Base-by-base conservation (phyloP, 2,113 vertebrate species). In the Erythrocercus mccallii region DNA sequence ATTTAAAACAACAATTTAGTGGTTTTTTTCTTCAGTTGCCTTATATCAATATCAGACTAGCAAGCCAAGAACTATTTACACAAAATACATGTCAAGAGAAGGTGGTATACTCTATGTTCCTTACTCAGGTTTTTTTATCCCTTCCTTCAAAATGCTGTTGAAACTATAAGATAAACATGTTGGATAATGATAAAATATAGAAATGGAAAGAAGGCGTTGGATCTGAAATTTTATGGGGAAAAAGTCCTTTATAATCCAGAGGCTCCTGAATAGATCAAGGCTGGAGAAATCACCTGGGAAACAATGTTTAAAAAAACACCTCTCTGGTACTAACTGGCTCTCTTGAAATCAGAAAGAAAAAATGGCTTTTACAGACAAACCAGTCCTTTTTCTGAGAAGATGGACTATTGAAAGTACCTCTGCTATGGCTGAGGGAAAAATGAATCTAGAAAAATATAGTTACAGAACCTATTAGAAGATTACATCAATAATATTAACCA, bases 61-160 rank as follows among this genome's bases (percentile, higher is more conserved):
- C 23, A 83, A 96, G 64, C 37, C 62, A 95, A 88, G 38, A 56
- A 47, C 69, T 83, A 58, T 71, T 90, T 96, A 93, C 56, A 90
- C 44, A 83, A 93, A 95, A 95, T 31, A 60, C 13, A 24, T 42
- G 44, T 74, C 81, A 86, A 82, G 44, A 88, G 31, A 62, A 88
- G 76, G 28, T 62, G n/a, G 31, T 45, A 12, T 78, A 68, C 60
- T 56, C 35, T 60, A 0, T 81, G 71, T 68, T 93, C 53, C 56
- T 88, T 31, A 40, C 47, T 57, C 58, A 47, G 60, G 3, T 93
- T 83, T 92, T 92, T 95, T 97, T 90, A 95, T 86, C 24, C 24
- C 31, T 95, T 77, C 81, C 72, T 87, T 74, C 31, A 88, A 80
- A 44, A 60, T 44, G 24, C 6, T 77, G 24, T 86, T 94, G 86